Evolutionary conservation across 2,888 invertebrate species (phyloP).

Genomic region (Drosophila leonis): DNA sequence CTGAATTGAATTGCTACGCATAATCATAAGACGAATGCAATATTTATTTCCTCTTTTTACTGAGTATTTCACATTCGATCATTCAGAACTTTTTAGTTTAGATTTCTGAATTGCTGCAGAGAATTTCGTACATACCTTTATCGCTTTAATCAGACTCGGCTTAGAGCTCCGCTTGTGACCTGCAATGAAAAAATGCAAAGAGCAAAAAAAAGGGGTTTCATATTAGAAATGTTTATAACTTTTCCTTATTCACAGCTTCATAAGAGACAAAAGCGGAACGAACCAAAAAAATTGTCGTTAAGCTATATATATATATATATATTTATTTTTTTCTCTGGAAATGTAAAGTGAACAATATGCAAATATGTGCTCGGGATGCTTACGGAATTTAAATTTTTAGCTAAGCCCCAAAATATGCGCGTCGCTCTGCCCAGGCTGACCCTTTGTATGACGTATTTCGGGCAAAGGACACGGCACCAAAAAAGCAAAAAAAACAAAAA

Average conservation of each 20-base stretch:
- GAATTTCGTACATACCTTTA: constrained; percentile 65
- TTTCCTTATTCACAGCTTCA: constrained; percentile 38
- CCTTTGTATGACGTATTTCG: constrained; percentile 72
- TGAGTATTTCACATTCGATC: constrained; percentile 17
- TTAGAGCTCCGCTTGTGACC: constrained; percentile 14
- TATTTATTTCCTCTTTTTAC: background rate
- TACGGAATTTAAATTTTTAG: constrained; percentile 72
- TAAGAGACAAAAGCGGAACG: constrained; percentile 12
- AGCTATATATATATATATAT: constrained; percentile 26
- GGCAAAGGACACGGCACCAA: constrained; percentile 47
- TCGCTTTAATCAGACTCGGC: constrained; percentile 66
- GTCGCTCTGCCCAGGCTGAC: constrained; percentile 46
- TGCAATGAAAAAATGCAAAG: constrained; percentile 41
- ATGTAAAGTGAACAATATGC: constrained; percentile 66
- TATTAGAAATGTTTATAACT: constrained; percentile 70
- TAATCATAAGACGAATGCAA: too few relatives aligned
- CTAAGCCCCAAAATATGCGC: constrained; percentile 72
- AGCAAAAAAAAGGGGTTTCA: constrained; percentile 58
- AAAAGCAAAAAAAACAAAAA: constrained; percentile 64
- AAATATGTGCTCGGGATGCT: constrained; percentile 68
- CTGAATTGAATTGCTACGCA: too few relatives aligned
- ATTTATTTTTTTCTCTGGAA: constrained; percentile 22
- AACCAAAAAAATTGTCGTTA: constrained; percentile 43
- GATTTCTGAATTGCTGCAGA: background rate
- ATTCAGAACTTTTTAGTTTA: background rate